Base-by-base conservation (phyloP, 1,140 invertebrate genomes). In the Piezodorus guildinii region DNA sequence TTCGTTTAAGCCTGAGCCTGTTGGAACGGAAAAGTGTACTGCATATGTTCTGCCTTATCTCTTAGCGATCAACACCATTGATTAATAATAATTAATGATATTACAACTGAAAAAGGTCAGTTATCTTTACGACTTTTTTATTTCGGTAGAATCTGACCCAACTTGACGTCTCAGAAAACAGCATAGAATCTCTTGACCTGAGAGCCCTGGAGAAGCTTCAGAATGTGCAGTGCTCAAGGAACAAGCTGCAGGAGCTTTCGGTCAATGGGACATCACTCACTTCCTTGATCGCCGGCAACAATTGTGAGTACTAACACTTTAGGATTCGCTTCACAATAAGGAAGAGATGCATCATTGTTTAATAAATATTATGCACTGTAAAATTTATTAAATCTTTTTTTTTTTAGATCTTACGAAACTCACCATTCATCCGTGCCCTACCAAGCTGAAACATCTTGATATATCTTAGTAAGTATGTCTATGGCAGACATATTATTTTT, bases 151-250 rank as follows among this genome's bases (percentile, higher is more conserved):
- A 83, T 73, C 72, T 86, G 63, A 84, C 83, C 45, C 82, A 87
- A 69, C 74, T 89, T 69, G 85, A 89, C 71, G 83, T 88, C n/a
- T 86, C 85, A 72, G 85, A 88, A 74, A 89, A 89, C 72, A 81
- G 77, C 71, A 87, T 88, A 67, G 85, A 86, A 73, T 82, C 80
- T 69, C 76, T 89, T 69, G 86, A 89, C 71, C 74, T 89, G 62
- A 80, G 81, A 65, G 85, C 85, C 46, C 76, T 89, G 21, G 79
- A 81, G 46, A 81, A 85, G 71, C 74, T 89, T 63, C 80, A 85
- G 74, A 81, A 79, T 64, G 77, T 88, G 0, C 83, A 85, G 66
- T 88, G 86, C 74, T 85, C 85, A 17, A 79, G 82, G 69, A 88
- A 88, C 74, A 76, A 79, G 67, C 73, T 88, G 56, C 80, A 80